These are phyloP conservation scores for Anarrhichthys ocellatus DNA, from an alignment of 2,113 vertebrate genomes.

Conservation along the genomic window DNA sequence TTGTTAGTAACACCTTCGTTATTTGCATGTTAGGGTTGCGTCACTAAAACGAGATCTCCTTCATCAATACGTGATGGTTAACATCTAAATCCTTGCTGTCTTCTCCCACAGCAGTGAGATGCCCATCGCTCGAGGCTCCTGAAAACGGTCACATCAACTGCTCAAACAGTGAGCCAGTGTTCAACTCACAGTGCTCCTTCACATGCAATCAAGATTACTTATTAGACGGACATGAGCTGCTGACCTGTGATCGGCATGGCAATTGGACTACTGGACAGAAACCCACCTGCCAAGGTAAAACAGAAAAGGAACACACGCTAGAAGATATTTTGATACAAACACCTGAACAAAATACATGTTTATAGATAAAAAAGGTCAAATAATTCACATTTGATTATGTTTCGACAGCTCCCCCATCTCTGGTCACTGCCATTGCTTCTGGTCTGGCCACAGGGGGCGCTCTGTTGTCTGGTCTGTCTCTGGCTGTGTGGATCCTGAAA, in stretches of 20 bases:
- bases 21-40: background rate
- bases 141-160: constrained; percentile 73
- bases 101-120: constrained; percentile 67
- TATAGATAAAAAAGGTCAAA: background rate
- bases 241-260: constrained; percentile 71
- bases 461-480: constrained; percentile 36
- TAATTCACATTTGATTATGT: constrained; percentile 5
- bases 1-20: background rate
- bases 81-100: background rate
- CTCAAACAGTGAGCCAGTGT: constrained; percentile 42
- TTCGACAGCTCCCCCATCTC: constrained; percentile 52
- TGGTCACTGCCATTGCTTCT: background rate
- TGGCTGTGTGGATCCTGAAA: constrained; percentile 71
- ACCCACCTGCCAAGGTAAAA: constrained; percentile 77
- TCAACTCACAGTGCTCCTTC: constrained; percentile 74
- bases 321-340: background rate
- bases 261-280: constrained; percentile 76
- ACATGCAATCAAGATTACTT: constrained; percentile 65
- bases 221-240: constrained; percentile 54
- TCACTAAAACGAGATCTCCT: background rate
- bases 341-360: background rate
- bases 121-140: constrained; percentile 58
- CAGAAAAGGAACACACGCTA: background rate
- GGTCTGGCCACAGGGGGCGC: constrained; percentile 56
- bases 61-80: background rate